phyloP scores from a whole-genome alignment of 2,888 invertebrate genomes.

The Heteromyza rotundicornis region DNA sequence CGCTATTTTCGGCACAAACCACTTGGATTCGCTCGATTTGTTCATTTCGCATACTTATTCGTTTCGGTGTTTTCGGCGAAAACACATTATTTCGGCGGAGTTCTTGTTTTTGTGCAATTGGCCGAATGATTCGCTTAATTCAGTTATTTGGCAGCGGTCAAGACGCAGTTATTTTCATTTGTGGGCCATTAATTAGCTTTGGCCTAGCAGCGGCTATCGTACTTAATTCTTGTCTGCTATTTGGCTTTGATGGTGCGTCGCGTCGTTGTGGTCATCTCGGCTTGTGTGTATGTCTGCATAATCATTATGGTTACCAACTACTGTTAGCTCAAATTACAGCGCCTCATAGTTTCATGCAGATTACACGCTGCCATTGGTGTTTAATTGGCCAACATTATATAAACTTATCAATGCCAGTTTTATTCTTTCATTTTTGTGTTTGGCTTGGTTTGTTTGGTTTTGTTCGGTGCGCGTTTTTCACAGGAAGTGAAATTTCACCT shows the following conservation, averaged over 20 bases:
- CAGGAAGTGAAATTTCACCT: background rate
- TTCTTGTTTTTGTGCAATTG: no score
- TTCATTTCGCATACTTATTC: background rate
- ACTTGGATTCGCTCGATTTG: no score
- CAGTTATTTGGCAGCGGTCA: background rate
- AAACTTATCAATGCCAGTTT: background rate
- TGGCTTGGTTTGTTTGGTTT: no score
- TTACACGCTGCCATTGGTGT: background rate
- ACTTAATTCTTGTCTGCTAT: background rate
- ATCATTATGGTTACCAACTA: background rate
- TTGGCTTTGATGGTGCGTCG: background rate
- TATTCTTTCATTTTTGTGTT: background rate
- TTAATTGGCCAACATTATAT: background rate
- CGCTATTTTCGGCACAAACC: no score
- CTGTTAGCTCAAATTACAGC: background rate
- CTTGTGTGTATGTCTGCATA: background rate
- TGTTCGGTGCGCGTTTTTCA: background rate
- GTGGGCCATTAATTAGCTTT: slow-evolving; percentile 1
- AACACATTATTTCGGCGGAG: no score
- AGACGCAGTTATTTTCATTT: background rate
- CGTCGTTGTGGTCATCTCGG: background rate
- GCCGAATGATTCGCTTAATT: background rate
- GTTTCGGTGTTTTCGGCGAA: background rate
- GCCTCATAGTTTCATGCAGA: background rate
- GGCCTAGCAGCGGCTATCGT: background rate